A percentile compares a stretch with the other conserved stretches of the same genome.
Evolutionary conservation across 2,797 vertebrate species (phyloP).

Genomic region (Rhinichthys osculus): DNA sequence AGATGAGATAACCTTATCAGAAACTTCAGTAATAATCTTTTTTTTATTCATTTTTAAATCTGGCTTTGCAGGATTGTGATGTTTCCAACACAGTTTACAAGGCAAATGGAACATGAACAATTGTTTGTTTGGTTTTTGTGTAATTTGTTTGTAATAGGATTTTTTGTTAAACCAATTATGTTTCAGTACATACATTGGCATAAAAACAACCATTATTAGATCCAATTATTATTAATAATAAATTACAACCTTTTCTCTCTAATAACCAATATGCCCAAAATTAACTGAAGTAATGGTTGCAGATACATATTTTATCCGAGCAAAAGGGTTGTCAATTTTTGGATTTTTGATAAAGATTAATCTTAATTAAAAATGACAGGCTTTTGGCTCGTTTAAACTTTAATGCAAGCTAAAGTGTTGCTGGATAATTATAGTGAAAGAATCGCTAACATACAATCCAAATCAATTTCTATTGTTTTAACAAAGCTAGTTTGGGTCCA

Average conservation of each 20-base stretch:
- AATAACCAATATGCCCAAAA: neutral
- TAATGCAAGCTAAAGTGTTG: neutral
- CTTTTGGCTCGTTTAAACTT: neutral
- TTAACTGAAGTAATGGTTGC: neutral
- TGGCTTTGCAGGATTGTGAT: neutral
- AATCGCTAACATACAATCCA: neutral
- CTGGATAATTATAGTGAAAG: neutral
- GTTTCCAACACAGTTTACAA: neutral
- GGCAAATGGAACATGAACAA: neutral
- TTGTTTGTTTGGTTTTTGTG: neutral
- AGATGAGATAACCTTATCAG: too few species aligned
- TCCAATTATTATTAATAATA: neutral
- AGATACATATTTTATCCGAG: neutral
- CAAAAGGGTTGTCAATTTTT: neutral
- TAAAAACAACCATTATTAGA: neutral
- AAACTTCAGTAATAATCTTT: too few species aligned
- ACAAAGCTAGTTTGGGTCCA: neutral
- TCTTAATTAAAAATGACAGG: neutral
- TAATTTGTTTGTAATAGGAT: neutral
- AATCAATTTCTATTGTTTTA: neutral
- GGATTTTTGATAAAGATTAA: too few species aligned
- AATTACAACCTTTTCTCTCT: neutral
- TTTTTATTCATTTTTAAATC: too few species aligned
- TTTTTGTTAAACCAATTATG: neutral
- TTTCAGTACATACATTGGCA: neutral